Conservation (phyloP, 2,113 vertebrate species). For the Rhea americana region DNA sequence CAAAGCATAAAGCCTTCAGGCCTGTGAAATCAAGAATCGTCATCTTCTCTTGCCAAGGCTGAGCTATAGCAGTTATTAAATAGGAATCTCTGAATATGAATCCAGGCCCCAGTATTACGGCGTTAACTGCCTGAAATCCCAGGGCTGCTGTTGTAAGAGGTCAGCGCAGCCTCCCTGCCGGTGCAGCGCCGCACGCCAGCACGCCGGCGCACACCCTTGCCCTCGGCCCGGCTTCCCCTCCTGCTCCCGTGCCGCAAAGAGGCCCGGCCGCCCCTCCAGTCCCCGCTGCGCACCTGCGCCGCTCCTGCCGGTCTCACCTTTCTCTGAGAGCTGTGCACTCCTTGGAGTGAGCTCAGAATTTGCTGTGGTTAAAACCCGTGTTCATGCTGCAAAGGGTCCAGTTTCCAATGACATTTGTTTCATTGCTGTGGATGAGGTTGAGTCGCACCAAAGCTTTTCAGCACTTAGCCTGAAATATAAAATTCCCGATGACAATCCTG, state of each 20-base stretch:
- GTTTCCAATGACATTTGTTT: not conserved
- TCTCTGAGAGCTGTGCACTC: not conserved
- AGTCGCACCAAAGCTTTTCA: not conserved
- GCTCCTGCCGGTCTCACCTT: not conserved
- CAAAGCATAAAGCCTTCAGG: not conserved
- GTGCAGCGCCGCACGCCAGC: too few species aligned
- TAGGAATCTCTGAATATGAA: not conserved
- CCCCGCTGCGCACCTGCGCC: rapidly evolving
- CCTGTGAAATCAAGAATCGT: not conserved
- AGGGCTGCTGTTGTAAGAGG: not conserved
- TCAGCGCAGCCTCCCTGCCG: not conserved
- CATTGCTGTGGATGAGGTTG: not conserved
- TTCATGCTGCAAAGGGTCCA: not conserved
- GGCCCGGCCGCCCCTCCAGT: not conserved
- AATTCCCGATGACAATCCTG: not conserved
- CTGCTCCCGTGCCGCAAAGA: not conserved
- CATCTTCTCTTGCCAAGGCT: not conserved
- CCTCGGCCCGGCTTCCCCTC: not conserved
- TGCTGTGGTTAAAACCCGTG: not conserved
- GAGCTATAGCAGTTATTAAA: not conserved
- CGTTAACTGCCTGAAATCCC: not conserved
- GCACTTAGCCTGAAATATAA: not conserved
- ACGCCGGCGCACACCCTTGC: not conserved
- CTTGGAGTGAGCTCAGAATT: not conserved
- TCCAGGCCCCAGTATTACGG: not conserved